Base-by-base conservation (phyloP, 2,113 vertebrate species). In the Saccopteryx leptura region DNA sequence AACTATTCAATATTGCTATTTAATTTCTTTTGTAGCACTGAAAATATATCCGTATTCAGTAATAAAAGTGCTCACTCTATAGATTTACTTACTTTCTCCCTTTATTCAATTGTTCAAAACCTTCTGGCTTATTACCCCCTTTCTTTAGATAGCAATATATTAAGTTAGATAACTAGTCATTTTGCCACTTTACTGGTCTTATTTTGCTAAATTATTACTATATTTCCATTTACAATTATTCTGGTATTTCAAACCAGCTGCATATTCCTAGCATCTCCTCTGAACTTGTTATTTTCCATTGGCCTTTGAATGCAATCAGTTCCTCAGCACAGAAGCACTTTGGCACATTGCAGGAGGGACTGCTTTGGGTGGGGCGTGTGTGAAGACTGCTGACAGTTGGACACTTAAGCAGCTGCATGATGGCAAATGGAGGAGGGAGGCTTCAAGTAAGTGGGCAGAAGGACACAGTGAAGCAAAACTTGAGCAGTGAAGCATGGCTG, bases 401-500 rank as follows among this genome's bases (percentile, higher is more conserved):
- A 65, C n/a, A 9, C 48, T 52, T 52, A 85, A 87, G 71, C 56
- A 96, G 61, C 76, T 79, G 84, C 28, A 18, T 5, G 24, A 74
- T 88, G 68, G 71, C 80, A 96, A 92, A 23, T 11, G 14, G 72
- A 95, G 66, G 80, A 85, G 46, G 52, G 18, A 54, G 28, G 7
- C 81, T 95, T 97, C 71, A 90, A 90, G 24, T 72, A 0, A 5
- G 17, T 93, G 54, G 61, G 31, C 56, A 89, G 72, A 95, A 82
- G 69, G 66, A 90, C 28, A 93, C n/a, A 46, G 50, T 52, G 58
- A 94, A 94, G 75, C 83, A 96, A 93, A 93, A 78, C 80, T 92
- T 46, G 76, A 88, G 90, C 69, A 81, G 31, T 1, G 19, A 92
- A 71, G 82, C 83, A 84, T 72, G 87, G 54, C 87, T 74, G 74